These are phyloP conservation scores for Labrus mixtus DNA, from an alignment of 2,113 vertebrate genomes.

Conservation along the genomic window DNA sequence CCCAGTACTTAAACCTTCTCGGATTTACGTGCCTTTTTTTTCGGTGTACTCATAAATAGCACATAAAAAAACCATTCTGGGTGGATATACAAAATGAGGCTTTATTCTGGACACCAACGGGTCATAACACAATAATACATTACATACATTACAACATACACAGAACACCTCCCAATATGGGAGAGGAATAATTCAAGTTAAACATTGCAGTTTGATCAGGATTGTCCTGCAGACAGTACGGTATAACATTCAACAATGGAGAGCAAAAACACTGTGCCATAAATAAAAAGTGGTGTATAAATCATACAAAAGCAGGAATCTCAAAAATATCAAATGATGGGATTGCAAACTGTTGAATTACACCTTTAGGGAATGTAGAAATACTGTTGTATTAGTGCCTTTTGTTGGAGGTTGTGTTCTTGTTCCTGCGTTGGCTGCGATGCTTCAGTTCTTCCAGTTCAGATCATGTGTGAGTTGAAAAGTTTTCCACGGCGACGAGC, in stretches of 20 bases:
- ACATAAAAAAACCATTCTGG: not conserved
- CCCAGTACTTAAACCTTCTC: too few species aligned
- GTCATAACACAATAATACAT: conserved; percentile 61
- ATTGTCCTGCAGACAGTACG: conserved; percentile 68
- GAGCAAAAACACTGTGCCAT: conserved; percentile 58
- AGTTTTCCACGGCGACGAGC: conserved; percentile 12
- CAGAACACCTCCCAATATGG: conserved; percentile 79
- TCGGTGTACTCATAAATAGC: not conserved
- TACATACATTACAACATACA: conserved; percentile 57
- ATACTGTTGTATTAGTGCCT: conserved; percentile 44
- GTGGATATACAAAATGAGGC: conserved; percentile 66
- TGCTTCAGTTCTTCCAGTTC: not conserved
- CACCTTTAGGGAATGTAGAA: conserved; percentile 13
- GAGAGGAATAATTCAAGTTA: conserved; percentile 76
- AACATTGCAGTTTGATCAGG: conserved; percentile 66
- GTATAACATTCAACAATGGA: conserved; percentile 69
- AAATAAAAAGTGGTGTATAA: conserved; percentile 69
- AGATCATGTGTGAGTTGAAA: not conserved
- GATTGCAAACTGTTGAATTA: conserved; percentile 36
- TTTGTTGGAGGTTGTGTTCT: conserved; percentile 48
- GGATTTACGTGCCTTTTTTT: too few species aligned
- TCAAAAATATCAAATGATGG: conserved; percentile 33
- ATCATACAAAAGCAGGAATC: conserved; percentile 38
- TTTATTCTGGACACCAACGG: conserved; percentile 72
- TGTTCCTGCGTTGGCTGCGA: conserved; percentile 12